Evolutionary conservation across 2,888 invertebrate species (phyloP), one percentile per base, ranked within the genome.

Genomic region (Nebria brevicollis): DNA sequence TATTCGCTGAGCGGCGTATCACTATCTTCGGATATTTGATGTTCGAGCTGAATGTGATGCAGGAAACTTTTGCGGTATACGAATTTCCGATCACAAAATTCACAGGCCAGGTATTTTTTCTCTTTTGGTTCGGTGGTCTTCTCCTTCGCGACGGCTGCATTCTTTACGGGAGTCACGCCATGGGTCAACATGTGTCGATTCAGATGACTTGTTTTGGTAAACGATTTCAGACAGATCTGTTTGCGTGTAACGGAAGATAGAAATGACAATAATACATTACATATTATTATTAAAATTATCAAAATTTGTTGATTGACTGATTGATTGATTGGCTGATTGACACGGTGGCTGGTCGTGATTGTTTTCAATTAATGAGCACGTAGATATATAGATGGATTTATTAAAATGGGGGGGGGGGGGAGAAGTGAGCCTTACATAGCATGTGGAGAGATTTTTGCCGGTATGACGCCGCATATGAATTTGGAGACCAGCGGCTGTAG

Each of bases 401-500:
- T 54, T 54, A 54, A 54, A 54, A 54, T 54, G 54, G 54, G 20
- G 20, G 54, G 54, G 4, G 54, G 54, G 20, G 20, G 54, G 54
- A 54, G 54, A 13, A 34, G 34, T 34, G 34, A 70, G 26, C 26
- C 83, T 85, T 85, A 88, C 88, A 83, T 86, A 85, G 75, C 88
- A 88, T 41, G 83, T 83, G 20, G 85, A 84, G 75, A 87, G 82
- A 84, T 87, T 86, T 34, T 85, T 78, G 7, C 93, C 93, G 0
- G 93, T 94, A 84, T 94, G 94, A 0, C 93, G 90, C 0, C 93
- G 90, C 91, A 93, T 93, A 84, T 94, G 94, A 2, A 94, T 86
- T 82, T 86, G 86, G 54, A 87, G 83, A 68, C 88, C 88, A 73
- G 85, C 84, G 78, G 85, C 85, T 65, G 87, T 87, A 11, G 86